Percentiles rank a stretch among this genome's conserved stretches.
These are phyloP conservation scores for Andrena haemorrhoa DNA, from an alignment of 2,888 invertebrate genomes.

Conservation along the genomic window DNA sequence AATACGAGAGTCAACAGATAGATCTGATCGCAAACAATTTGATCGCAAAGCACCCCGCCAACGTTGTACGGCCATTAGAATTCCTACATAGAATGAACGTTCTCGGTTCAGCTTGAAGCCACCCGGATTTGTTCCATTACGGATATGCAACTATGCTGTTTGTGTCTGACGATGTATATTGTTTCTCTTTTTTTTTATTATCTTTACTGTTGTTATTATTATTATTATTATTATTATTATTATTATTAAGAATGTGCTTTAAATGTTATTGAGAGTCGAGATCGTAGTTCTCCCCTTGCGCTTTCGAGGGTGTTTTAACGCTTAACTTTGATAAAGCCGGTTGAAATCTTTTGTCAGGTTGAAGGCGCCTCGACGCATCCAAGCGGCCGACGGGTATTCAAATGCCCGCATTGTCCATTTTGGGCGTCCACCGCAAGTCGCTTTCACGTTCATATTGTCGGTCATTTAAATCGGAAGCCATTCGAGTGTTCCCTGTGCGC, in stretches of 20 bases:
- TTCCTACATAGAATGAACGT: background rate
- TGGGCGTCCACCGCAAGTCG: slow-evolving; percentile 97
- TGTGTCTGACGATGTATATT: slow-evolving; percentile 9
- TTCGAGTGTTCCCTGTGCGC: slow-evolving; percentile 98
- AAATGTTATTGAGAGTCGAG: slow-evolving; percentile 65
- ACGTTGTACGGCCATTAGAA: slow-evolving; percentile 41
- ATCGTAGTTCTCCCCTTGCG: slow-evolving; percentile 54
- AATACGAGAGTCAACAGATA: slow-evolving; percentile 65
- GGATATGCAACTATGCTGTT: slow-evolving; percentile 40
- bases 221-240: slow-evolving; percentile 27
- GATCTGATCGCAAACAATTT: slow-evolving; percentile 39
- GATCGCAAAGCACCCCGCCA: slow-evolving; percentile 29
- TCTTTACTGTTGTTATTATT: background rate
- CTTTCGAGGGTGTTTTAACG: slow-evolving; percentile 31
- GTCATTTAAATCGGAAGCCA: slow-evolving; percentile 96
- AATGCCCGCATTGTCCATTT: slow-evolving; percentile 96
- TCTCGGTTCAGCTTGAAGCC: slow-evolving; percentile 40
- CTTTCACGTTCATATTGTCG: slow-evolving; percentile 97
- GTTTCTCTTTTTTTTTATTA: background rate
- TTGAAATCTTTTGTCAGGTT: slow-evolving; percentile 78
- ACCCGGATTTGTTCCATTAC: slow-evolving; percentile 38
- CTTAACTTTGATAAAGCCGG: slow-evolving; percentile 70
- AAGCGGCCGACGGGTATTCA: slow-evolving; percentile 90
- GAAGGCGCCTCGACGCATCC: slow-evolving; percentile 78
- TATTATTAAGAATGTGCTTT: slow-evolving; percentile 73